These are phyloP conservation scores for Platyscapa corneri DNA, from an alignment of 1,140 invertebrate genomes.

Conservation along the genomic window DNA sequence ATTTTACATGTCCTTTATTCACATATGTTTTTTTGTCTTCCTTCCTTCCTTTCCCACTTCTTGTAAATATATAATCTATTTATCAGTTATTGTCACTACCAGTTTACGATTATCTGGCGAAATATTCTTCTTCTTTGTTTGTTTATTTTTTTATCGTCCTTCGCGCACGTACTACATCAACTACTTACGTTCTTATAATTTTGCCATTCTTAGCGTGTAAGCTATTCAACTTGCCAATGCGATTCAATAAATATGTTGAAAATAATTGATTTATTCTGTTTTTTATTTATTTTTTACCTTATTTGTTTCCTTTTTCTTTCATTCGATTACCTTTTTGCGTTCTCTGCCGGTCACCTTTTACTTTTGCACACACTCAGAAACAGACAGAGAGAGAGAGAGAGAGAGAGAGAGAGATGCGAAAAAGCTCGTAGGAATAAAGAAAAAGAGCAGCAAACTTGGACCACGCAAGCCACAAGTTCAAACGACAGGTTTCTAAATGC, in stretches of 20 bases:
- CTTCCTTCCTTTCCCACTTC: constrained; percentile 54
- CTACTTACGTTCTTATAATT: constrained; percentile 64
- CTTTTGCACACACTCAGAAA: too few species aligned
- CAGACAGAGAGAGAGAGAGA: too few species aligned
- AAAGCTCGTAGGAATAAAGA: neutral
- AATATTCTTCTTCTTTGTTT: constrained; percentile 56
- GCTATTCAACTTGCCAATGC: constrained; percentile 72
- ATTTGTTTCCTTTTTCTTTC: constrained; percentile 45
- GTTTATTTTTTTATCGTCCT: constrained; percentile 62
- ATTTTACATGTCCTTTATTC: constrained; percentile 40
- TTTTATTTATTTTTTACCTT: constrained; percentile 45
- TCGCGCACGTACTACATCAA: constrained; percentile 64
- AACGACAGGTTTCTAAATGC: neutral
- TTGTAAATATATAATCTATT: constrained; percentile 73
- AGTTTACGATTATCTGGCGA: constrained; percentile 55
- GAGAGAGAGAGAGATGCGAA: too few species aligned
- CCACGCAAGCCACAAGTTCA: neutral
- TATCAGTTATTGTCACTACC: constrained; percentile 61
- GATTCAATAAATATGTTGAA: constrained; percentile 72
- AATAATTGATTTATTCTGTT: constrained; percentile 55
- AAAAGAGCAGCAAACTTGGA: neutral
- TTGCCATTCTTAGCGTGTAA: constrained; percentile 70
- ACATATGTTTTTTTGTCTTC: constrained; percentile 38
- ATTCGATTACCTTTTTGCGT: neutral
- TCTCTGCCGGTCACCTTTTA: too few species aligned